phyloP scores from a whole-genome alignment of 2,113 vertebrate genomes.

The Uria aalge region DNA sequence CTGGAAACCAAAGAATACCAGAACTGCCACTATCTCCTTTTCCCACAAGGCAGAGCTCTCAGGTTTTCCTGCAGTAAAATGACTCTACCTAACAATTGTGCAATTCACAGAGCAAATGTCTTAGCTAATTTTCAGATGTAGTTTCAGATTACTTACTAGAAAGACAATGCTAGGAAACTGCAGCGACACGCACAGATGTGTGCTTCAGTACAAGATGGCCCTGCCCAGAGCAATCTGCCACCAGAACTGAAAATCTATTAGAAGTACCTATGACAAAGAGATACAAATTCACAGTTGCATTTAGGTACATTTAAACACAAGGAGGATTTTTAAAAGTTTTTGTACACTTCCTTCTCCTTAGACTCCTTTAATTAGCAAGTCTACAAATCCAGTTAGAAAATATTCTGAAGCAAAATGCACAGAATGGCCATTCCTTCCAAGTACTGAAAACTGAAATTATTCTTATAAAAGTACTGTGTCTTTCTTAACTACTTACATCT shows the following conservation, averaged over 20 bases:
- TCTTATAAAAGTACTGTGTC: neutral
- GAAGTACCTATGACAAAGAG: neutral
- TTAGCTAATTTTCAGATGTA: neutral
- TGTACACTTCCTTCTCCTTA: neutral
- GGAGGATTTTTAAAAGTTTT: neutral
- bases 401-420: neutral
- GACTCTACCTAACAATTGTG: neutral
- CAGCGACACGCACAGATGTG: neutral
- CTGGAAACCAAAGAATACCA: neutral
- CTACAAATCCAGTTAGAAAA: neutral
- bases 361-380: neutral
- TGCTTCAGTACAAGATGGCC: neutral
- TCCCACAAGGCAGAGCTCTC: neutral
- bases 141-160: constrained; percentile 24
- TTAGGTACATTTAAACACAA: neutral
- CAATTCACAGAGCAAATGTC: neutral
- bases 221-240: neutral
- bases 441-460: neutral
- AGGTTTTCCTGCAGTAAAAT: neutral
- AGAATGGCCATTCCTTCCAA: neutral
- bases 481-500: neutral
- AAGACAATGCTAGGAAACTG: constrained; percentile 20
- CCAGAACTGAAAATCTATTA: neutral
- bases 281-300: neutral
- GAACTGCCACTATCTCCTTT: neutral